Conservation (phyloP, 2,113 vertebrate genomes). For the Sminthopsis crassicaudata region DNA sequence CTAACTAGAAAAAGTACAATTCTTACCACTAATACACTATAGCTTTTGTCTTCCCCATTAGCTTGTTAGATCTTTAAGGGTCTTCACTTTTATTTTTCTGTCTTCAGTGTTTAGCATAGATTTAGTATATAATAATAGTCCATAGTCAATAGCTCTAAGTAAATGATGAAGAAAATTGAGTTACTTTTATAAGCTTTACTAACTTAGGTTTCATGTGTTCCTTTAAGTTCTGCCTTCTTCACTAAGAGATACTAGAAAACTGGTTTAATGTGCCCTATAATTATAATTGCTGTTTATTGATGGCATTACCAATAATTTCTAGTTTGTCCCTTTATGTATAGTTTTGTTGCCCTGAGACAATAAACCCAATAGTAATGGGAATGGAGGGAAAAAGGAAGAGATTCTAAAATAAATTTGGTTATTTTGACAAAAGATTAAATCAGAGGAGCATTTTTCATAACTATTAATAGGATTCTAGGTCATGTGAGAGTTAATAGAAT, state of each 20-base stretch:
- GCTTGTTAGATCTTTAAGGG: not conserved
- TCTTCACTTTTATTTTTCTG: not conserved
- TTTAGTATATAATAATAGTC: not conserved
- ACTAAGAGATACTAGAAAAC: not conserved
- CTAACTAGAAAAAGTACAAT: not conserved
- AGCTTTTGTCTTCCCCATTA: not conserved
- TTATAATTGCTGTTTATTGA: not conserved
- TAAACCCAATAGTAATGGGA: not conserved
- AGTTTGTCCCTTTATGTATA: not conserved
- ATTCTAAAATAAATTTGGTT: not conserved
- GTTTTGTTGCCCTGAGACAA: not conserved
- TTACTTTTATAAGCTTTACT: not conserved
- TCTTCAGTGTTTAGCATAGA: not conserved
- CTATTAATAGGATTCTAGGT: not conserved
- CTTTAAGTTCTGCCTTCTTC: not conserved
- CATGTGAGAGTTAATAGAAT: not conserved
- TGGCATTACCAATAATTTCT: not conserved
- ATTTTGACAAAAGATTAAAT: not conserved
- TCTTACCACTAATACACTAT: not conserved
- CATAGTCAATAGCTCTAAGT: not conserved
- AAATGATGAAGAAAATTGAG: not conserved
- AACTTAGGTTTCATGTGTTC: not conserved
- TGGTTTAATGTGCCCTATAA: not conserved
- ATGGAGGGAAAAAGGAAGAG: not conserved
- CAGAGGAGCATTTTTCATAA: not conserved